Conservation (phyloP, 2,797 vertebrate genomes). For the Diplodus puntazzo region DNA sequence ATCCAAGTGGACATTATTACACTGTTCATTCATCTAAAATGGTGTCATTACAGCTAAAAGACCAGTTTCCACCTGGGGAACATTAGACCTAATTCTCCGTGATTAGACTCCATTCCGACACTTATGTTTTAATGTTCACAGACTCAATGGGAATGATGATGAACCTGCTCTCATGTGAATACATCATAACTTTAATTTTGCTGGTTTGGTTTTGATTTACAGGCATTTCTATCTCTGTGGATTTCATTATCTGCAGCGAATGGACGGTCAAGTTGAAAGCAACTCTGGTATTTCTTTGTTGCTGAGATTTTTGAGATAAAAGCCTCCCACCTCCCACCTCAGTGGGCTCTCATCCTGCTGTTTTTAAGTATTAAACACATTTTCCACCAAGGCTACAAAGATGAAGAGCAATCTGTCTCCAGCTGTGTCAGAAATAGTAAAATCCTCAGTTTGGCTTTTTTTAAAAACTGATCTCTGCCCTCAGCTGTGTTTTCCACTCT, state of each 20-base stretch:
- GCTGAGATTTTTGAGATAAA: slow-evolving; percentile 5
- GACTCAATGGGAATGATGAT: neutral
- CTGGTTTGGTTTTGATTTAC: neutral
- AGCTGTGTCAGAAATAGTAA: slow-evolving; percentile 13
- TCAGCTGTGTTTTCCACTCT: neutral
- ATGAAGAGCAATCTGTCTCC: slow-evolving; percentile 17
- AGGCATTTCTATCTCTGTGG: neutral
- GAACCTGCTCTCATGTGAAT: neutral
- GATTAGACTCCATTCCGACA: slow-evolving; percentile 16
- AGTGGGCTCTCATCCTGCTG: slow-evolving; percentile 13
- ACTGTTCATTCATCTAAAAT: slow-evolving; percentile 45
- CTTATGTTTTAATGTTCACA: neutral
- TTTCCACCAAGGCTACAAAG: slow-evolving; percentile 1
- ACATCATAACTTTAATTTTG: neutral
- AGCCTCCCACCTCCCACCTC: slow-evolving; percentile 5
- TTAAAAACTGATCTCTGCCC: neutral
- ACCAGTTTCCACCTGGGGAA: slow-evolving; percentile 29
- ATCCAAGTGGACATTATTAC: slow-evolving; percentile 45
- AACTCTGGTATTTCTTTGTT: neutral
- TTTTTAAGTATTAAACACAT: slow-evolving; percentile 10
- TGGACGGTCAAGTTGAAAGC: neutral
- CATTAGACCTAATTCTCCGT: slow-evolving; percentile 23
- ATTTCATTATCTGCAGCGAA: neutral
- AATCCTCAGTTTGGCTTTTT: neutral
- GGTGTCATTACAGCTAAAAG: slow-evolving; percentile 39